Base-by-base conservation (phyloP, 37 sponge, comb jelly and placozoan genomes). In the Hexactinellida sp. region DNA sequence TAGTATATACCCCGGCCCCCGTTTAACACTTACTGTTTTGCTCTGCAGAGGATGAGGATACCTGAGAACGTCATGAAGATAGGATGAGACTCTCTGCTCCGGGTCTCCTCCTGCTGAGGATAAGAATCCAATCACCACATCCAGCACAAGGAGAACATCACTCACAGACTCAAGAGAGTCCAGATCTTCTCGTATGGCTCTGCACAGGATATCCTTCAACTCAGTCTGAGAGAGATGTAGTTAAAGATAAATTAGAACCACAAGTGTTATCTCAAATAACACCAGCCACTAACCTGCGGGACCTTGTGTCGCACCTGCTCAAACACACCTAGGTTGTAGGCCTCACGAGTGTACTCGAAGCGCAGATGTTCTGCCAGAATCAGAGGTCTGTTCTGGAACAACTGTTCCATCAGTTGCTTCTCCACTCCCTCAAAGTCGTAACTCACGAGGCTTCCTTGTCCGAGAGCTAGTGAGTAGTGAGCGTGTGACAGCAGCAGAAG, bases 401-500 rank as follows among this genome's bases (percentile, higher is more conserved):
- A n/a, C 34, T 63, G 76, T n/a, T 63, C 76, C 76, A 63, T 63
- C 34, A 63, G 34, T n/a, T 63, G 76, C 30, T 63, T 23, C 34
- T 63, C 76, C 13, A 63, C 76, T 63, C 76, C 76, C 76, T 63
- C 76, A 63, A 63, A 63, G 13, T 63, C 76, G 34, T 63, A 63
- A 10, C 32, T 63, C 28, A 63, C 30, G 3, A 21, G 30, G 5
- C 28, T 63, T n/a, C 76, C 76, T n/a, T 63, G 76, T 25, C 76
- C 76, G 30, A 63, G 76, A 63, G 76, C 76, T 63, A 63, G 76
- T 63, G 76, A 63, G 76, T 63, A 63, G 76, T 63, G 76, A 63
- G 76, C 76, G 34, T 63, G 76, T 25, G 76, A 63, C 76, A 63
- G 76, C 34, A 63, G 76, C 34, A 63, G 76, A 25, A 23, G 76